A percentile compares a stretch with the other conserved stretches of the same genome.
These are phyloP conservation scores for Hyperoplus lanceolatus DNA, from an alignment of 2,797 vertebrate species.

Conservation along the genomic window DNA sequence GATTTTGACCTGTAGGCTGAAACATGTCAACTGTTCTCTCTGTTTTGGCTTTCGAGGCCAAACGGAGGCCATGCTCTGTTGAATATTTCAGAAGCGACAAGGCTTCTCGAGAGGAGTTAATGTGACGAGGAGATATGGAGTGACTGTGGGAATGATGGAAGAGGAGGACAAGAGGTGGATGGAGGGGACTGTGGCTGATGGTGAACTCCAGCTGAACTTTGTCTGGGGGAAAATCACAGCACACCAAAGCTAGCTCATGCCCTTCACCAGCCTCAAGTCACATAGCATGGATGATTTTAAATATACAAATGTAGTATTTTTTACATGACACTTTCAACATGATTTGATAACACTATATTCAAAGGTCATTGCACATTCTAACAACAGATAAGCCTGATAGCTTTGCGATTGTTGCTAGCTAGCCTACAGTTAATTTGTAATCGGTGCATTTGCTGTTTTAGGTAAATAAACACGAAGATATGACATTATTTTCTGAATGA, in stretches of 20 bases:
- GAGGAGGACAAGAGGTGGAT: constrained; percentile 18
- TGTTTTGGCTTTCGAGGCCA: constrained; percentile 57
- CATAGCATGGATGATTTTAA: background rate
- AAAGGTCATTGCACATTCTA: background rate
- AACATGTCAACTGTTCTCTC: constrained; percentile 30
- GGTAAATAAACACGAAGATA: too few species aligned
- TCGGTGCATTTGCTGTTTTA: background rate
- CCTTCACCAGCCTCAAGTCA: background rate
- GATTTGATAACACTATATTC: background rate
- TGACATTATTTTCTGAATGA: background rate
- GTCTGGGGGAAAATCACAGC: constrained; percentile 19
- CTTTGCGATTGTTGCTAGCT: background rate
- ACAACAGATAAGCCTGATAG: background rate
- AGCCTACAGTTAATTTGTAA: background rate
- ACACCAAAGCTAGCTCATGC: background rate
- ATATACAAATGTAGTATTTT: background rate
- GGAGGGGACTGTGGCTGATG: constrained; percentile 29
- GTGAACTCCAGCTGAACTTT: constrained; percentile 72
- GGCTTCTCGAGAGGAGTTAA: constrained; percentile 44
- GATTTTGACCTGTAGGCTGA: background rate
- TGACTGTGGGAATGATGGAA: constrained; percentile 34
- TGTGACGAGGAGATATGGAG: constrained; percentile 46
- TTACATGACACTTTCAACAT: too few species aligned
- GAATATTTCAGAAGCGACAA: constrained; percentile 70
- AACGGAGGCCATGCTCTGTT: constrained; percentile 68